phyloP scores from a whole-genome alignment of 2,797 vertebrate genomes.

The Saxicola maurus region DNA sequence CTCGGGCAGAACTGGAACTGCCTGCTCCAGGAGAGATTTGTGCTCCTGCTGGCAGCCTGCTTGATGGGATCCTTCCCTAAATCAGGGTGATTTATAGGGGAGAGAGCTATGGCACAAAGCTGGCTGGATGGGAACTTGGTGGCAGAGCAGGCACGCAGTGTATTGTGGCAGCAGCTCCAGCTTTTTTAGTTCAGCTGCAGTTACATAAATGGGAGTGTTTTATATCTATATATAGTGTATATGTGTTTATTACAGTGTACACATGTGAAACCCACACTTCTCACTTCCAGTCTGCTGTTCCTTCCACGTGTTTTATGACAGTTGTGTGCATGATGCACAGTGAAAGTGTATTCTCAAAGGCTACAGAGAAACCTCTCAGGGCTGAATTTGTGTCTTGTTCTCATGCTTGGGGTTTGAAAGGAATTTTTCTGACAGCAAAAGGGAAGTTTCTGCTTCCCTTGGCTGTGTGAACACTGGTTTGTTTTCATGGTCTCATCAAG shows the following conservation, averaged over 20 bases:
- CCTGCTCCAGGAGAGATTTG: background rate
- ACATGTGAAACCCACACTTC: background rate
- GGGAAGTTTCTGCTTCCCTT: background rate
- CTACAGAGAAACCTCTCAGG: background rate
- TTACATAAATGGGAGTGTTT: background rate
- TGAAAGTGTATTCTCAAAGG: background rate
- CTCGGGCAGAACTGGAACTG: background rate
- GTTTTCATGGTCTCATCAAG: background rate
- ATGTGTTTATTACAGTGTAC: background rate
- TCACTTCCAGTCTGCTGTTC: background rate
- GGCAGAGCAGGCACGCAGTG: background rate
- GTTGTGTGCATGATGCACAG: background rate
- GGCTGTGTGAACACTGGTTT: background rate
- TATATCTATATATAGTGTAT: background rate
- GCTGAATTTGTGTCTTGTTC: background rate
- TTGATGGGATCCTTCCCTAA: background rate
- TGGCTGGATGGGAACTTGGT: background rate
- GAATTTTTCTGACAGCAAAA: background rate
- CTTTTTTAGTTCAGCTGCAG: background rate
- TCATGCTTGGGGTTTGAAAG: background rate
- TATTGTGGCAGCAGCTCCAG: background rate
- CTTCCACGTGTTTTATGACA: fast-evolving
- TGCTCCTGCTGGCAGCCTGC: background rate
- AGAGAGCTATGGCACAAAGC: background rate
- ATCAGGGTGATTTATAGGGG: background rate